Base-by-base conservation (phyloP, 1,140 invertebrate genomes). In the Schlechtendalia chinensis region DNA sequence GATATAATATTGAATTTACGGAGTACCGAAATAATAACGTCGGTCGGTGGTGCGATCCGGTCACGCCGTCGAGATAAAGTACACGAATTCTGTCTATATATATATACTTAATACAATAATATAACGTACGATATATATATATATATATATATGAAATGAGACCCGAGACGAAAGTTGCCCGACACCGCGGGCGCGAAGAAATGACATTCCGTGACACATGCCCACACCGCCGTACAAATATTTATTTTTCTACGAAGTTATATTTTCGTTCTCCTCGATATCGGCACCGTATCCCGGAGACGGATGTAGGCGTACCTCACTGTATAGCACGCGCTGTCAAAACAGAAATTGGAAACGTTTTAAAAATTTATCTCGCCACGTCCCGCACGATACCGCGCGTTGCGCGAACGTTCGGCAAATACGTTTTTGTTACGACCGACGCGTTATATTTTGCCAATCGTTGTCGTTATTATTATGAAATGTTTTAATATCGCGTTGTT, bases 221-320 rank as follows among this genome's bases (percentile, higher is more conserved):
- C 50, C 27, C 24, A 12, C 11, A 5, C 32, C 11, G 16, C 17
- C 27, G 24, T 29, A 29, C 69, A 72, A 72, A 72, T 54, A 53
- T 72, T 72, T 72, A 54, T 53, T 72, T 72, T 32, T 12, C 47
- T n/a, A 54, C 17, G 17, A 11, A 54, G 16, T 72, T 71, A 53
- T 71, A 53, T 71, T 71, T n/a, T n/a, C n/a, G n/a, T n/a, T 54
- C 8, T 29, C 54, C 47, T 54, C 47, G 5, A 17, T 54, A 12
- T 72, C 27, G n/a, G 14, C 50, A 71, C 5, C 24, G 11, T 71
- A 29, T 8, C 17, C 69, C 4, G 47, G 14, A 53, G 24, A 71
- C 5, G 47, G 22, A 27, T 27, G 11, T 5, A 8, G 0, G 12
- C 8, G 8, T 61, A 6, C 27, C 6, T n/a, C n/a, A n/a, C 5